Base-by-base conservation (phyloP, 1,140 invertebrate species). In the Philotrypesis tridentata region DNA sequence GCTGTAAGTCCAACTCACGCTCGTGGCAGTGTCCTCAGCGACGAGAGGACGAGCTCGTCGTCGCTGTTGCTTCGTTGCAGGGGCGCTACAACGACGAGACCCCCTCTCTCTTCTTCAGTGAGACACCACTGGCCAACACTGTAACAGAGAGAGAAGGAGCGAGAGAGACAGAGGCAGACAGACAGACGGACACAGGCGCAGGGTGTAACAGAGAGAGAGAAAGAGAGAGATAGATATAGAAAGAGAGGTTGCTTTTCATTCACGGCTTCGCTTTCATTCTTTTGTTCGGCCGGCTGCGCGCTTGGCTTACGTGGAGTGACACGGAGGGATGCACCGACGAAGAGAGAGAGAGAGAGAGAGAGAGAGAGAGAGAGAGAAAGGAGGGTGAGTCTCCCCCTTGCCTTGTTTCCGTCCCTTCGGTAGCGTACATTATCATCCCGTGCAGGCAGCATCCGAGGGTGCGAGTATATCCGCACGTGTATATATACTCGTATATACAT, bases 41-140 rank as follows among this genome's bases (percentile, higher is more conserved):
- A 88, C 86, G 85, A 90, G n/a, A n/a, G n/a, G n/a, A n/a, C n/a
- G n/a, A n/a, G n/a, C n/a, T 77, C 33, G 68, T 31, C 82, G 75
- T 75, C 71, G 77, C 43, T 40, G 79, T 48, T 72, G 68, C 68
- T 72, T 31, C 68, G 72, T n/a, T 55, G 48, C 48, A 65, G 23
- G 86, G 83, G 72, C 37, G 61, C 27, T 29, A 48, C 60, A 73
- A 80, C 68, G 55, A 60, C 84, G 86, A n/a, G n/a, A 88, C 86
- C 84, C 87, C 87, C 88, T 89, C 89, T 90, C 88, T 89, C 80
- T 61, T 78, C 88, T 61, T 78, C 88, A 89, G 87, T 89, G 89
- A 90, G 88, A 90, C 87, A 90, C 87, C 88, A 89, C 86, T 89
- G 88, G 86, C 89, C 88, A 90, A 90, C 88, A 89, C 89, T 89